These are phyloP conservation scores for Podiceps cristatus DNA, from an alignment of 2,113 vertebrate genomes.

Conservation along the genomic window DNA sequence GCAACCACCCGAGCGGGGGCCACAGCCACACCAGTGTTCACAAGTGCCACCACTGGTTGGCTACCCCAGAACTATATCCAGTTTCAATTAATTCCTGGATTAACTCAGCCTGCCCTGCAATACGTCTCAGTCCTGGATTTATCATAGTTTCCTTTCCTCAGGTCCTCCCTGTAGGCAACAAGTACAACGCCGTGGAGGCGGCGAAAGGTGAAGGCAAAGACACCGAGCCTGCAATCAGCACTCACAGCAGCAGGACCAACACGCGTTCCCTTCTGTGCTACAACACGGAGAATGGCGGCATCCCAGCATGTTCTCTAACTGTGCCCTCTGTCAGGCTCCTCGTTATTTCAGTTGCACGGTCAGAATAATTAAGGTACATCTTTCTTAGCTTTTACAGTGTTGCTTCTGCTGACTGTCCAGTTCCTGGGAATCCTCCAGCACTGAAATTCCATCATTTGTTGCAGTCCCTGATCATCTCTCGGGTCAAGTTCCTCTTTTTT, in stretches of 20 bases:
- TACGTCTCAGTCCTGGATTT: background rate
- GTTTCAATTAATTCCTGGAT: background rate
- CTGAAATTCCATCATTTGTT: background rate
- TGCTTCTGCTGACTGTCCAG: background rate
- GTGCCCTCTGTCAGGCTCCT: background rate
- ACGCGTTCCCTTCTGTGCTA: background rate
- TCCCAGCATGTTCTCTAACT: background rate
- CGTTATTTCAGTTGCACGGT: background rate
- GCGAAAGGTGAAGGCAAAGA: background rate
- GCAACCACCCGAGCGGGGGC: fast-evolving
- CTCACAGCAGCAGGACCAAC: background rate
- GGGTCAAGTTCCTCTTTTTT: background rate
- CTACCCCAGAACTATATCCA: background rate
- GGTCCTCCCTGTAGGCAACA: background rate
- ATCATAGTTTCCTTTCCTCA: background rate
- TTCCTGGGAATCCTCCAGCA: background rate
- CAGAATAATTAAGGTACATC: background rate
- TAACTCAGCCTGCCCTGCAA: background rate
- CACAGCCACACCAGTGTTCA: background rate
- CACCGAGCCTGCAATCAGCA: background rate
- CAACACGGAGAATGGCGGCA: background rate
- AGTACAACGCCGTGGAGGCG: background rate
- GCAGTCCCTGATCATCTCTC: no score
- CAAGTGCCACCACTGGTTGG: background rate
- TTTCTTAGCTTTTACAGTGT: background rate